Base-by-base conservation (phyloP, 1,140 invertebrate species). In the Sitophilus oryzae region DNA sequence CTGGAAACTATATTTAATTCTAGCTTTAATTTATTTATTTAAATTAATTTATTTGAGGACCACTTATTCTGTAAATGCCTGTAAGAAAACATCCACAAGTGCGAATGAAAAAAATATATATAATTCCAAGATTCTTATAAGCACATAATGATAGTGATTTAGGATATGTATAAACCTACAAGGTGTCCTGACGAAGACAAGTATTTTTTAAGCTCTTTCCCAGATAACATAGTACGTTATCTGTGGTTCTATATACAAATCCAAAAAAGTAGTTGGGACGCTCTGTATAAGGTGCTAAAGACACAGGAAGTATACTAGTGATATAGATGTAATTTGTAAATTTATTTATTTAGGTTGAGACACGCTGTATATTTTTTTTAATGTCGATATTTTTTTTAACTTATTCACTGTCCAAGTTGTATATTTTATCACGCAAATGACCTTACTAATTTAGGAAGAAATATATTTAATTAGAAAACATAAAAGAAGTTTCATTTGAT, bases 1-100 rank as follows among this genome's bases (percentile, higher is more conserved):
- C 10, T 30, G 38, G 35, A 6, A 47, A 47, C 25, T 54, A 38
- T 25, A 23, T 53, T 45, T 53, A 53, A 53, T 19, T 11, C 16
- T 21, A 46, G 10, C 18, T 14, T 41, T 30, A 6, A 37, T 38
- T 51, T 21, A 51, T 51, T 51, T 25, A 49, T 50, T 41, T 42
- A 18, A 19, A 19, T 38, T 2, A 18, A 20, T 42, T 18, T 5
- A 6, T 10, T 16, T 30, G 44, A 34, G 44, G 44, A 46, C 44
- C 44, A 46, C 44, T 30, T 30, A 30, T 11, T 30, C 25, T n/a
- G n/a, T n/a, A n/a, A n/a, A n/a, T n/a, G n/a, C n/a, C n/a, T n/a
- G n/a, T n/a, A n/a, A n/a, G n/a, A n/a, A n/a, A n/a, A n/a, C n/a
- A n/a, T n/a, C n/a, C n/a, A n/a, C n/a, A n/a, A n/a, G n/a, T n/a